Conservation (phyloP, 2,888 invertebrate species). For the Silvanus unidentatus region DNA sequence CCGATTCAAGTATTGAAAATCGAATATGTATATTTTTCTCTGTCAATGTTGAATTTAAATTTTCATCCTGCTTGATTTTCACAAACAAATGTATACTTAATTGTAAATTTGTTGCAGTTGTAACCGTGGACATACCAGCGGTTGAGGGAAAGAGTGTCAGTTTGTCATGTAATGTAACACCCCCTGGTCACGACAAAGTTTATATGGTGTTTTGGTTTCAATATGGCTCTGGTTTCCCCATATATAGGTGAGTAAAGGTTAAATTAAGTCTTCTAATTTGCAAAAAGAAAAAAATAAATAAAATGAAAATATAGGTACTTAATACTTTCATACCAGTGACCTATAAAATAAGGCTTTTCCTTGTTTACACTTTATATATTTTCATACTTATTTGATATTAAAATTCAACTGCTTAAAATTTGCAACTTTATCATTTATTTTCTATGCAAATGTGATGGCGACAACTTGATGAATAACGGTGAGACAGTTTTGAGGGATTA, state of each 20-base stretch:
- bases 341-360: neutral
- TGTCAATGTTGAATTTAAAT: too few species aligned
- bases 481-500: slow-evolving; percentile 20
- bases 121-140: slow-evolving; percentile 77
- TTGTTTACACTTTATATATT: slow-evolving; percentile 2
- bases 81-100: too few species aligned
- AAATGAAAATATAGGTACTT: too few species aligned
- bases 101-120: slow-evolving; percentile 43
- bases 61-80: too few species aligned
- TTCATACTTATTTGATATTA: slow-evolving; percentile 5
- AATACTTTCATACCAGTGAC: too few species aligned
- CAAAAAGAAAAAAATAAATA: too few species aligned
- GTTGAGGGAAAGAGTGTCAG: slow-evolving; percentile 83
- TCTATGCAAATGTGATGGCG: slow-evolving; percentile 16
- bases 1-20: too few species aligned
- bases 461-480: slow-evolving; percentile 20
- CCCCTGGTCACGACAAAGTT: slow-evolving; percentile 76
- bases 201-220: slow-evolving; percentile 92
- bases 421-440: slow-evolving; percentile 20
- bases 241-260: slow-evolving; percentile 68
- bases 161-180: slow-evolving; percentile 80
- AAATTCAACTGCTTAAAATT: slow-evolving; percentile 17
- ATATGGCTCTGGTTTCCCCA: slow-evolving; percentile 78
- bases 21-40: too few species aligned
- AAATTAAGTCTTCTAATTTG: neutral